phyloP scores from a whole-genome alignment of 2,113 vertebrate genomes.

The Antechinus stuartii region DNA sequence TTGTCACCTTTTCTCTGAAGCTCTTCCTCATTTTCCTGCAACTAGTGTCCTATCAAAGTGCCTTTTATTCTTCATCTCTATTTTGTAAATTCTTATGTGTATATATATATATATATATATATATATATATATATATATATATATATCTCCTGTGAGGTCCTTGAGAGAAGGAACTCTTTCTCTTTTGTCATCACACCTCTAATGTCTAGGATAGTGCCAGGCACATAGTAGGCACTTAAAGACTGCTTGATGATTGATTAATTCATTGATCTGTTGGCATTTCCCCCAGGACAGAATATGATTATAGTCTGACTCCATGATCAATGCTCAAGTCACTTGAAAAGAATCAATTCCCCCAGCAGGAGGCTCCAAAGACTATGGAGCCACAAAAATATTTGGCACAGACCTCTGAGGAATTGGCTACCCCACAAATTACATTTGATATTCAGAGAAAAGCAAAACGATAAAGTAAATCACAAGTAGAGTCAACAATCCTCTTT shows the following conservation, averaged over 20 bases:
- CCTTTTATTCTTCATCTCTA: not conserved
- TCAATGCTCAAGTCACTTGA: not conserved
- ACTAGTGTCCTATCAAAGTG: not conserved
- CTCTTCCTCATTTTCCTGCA: not conserved
- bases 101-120: too few relatives aligned
- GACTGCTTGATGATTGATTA: not conserved
- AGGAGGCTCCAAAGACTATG: not conserved
- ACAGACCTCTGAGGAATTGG: not conserved
- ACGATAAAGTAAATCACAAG: not conserved
- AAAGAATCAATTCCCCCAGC: not conserved
- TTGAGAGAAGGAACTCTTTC: not conserved
- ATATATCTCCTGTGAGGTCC: not conserved
- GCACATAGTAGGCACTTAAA: not conserved
- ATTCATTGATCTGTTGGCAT: not conserved
- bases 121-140: too few relatives aligned
- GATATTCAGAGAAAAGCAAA: not conserved
- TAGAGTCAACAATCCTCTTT: not conserved
- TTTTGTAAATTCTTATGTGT: not conserved
- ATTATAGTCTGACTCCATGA: not conserved
- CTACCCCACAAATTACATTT: not conserved
- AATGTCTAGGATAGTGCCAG: not conserved
- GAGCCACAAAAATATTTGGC: not conserved
- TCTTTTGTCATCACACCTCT: not conserved
- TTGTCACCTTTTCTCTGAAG: slow-evolving; percentile 1
- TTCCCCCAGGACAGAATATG: not conserved